Evolutionary conservation across 92 coral and sea anemone species (phyloP).

Genomic region (Porites lobata): DNA sequence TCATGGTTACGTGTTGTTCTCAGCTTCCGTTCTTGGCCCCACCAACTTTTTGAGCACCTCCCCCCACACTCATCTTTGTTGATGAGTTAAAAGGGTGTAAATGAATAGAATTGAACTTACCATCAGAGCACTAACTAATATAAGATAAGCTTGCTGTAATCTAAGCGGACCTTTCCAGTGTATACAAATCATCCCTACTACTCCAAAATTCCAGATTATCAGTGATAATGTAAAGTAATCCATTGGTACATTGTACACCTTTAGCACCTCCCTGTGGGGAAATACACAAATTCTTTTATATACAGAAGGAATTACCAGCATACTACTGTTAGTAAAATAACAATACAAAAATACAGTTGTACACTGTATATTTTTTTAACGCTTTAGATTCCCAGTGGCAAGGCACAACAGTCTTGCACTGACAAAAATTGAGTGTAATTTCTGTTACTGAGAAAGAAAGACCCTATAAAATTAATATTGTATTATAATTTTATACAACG

Average conservation of each 20-base stretch:
- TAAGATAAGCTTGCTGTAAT: slow-evolving; percentile 96
- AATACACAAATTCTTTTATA: not conserved
- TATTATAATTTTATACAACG: too few relatives aligned
- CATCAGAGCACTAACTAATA: slow-evolving; percentile 99
- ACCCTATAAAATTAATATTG: too few relatives aligned
- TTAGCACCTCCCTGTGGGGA: slow-evolving; percentile 84
- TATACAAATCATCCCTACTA: slow-evolving; percentile 97
- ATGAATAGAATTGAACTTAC: slow-evolving; percentile 53
- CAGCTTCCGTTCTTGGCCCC: too few relatives aligned
- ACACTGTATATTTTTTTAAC: too few relatives aligned
- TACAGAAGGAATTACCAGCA: not conserved
- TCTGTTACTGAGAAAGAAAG: too few relatives aligned
- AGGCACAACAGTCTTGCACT: too few relatives aligned
- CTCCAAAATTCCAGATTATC: slow-evolving; percentile 99
- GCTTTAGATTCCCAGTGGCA: too few relatives aligned
- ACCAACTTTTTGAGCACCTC: too few relatives aligned
- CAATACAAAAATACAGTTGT: not conserved
- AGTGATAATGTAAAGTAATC: slow-evolving; percentile 93
- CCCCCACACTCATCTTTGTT: too few relatives aligned
- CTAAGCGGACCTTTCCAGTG: slow-evolving; percentile 99
- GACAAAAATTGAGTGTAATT: too few relatives aligned
- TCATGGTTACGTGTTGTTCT: too few relatives aligned
- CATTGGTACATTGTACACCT: slow-evolving; percentile 98
- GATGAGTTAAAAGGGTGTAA: not conserved
- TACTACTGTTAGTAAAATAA: not conserved